A percentile compares a stretch with the other conserved stretches of the same genome.
Conservation (phyloP, 1,140 invertebrate species). For the Trichonephila clavipes region DNA sequence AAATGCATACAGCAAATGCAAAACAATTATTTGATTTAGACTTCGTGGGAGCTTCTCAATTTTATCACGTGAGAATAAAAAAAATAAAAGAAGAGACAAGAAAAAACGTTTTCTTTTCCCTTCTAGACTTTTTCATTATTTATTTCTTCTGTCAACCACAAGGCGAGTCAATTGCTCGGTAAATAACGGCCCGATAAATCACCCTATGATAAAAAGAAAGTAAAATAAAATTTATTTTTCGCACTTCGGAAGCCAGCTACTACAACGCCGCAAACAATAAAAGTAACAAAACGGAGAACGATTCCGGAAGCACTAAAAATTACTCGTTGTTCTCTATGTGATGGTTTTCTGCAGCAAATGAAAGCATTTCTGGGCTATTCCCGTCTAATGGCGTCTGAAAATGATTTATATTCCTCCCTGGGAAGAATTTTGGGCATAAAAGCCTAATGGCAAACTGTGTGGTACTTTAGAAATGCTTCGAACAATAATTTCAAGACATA, state of each 20-base stretch:
- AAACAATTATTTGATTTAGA: constrained; percentile 32
- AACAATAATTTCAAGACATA: constrained; percentile 6
- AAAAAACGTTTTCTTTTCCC: constrained; percentile 21
- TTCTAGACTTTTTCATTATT: constrained; percentile 36
- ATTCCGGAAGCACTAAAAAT: constrained; percentile 53
- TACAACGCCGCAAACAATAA: constrained; percentile 37
- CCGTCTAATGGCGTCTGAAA: constrained; percentile 44
- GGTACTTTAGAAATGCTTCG: constrained; percentile 2
- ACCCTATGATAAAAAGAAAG: constrained; percentile 50
- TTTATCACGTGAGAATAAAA: constrained; percentile 44
- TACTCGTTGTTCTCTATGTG: constrained; percentile 51
- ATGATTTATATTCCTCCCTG: constrained; percentile 38
- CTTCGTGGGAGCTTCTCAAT: constrained; percentile 5
- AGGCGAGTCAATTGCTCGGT: constrained; percentile 57
- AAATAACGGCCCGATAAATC: constrained; percentile 61
- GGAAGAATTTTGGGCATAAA: constrained; percentile 44
- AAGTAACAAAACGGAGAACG: constrained; percentile 48
- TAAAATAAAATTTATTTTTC: constrained; percentile 57
- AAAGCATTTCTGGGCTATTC: constrained; percentile 39
- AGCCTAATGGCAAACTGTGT: constrained; percentile 9
- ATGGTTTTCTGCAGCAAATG: constrained; percentile 40
- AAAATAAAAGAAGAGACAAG: background rate
- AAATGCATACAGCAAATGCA: constrained; percentile 4
- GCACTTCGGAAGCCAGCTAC: constrained; percentile 21
- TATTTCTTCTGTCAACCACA: constrained; percentile 61